Base-by-base conservation (phyloP, 2,113 vertebrate species). In the Diadophis punctatus region DNA sequence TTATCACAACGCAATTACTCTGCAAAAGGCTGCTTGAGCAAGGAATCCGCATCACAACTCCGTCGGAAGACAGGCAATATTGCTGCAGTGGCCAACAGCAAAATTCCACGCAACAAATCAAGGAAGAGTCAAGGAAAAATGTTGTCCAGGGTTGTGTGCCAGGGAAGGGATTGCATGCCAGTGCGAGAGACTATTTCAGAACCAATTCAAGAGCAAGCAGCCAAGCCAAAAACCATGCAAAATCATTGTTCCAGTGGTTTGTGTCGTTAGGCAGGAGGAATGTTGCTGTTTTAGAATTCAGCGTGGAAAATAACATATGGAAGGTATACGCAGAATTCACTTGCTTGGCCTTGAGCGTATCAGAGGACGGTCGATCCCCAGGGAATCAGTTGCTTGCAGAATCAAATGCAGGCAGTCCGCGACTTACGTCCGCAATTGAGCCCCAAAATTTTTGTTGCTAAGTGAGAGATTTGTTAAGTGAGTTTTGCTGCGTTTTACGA, bases 211-310 rank as follows among this genome's bases (percentile, higher is more conserved):
- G 94, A 95, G 93, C 94, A 92, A 95, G 95, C 94, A 95, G 93
- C 92, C 87, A 48, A 91, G 93, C 86, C 80, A 90, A n/a, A 92
- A 90, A 3, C 85, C 25, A 87, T 27, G 95, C 95, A 95, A 97
- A 97, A 94, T 93, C 92, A 94, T 91, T 93, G 4, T 94, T 95
- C 3, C 84, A 96, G 94, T 93, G 95, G 94, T 94, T 95, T 93
- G 95, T 95, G 95, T 93, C 96, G 96, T 96, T 96, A 96, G 94
- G 93, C 91, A 91, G 58, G 93, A 96, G 95, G 93, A 96, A 97
- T 95, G 95, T 60, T 94, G 92, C 93, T 92, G 92, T 95, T 95
- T 95, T 92, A 90, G 93, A 94, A 90, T 94, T 93, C 86, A 84
- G 58, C 14, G 86, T 55, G 91, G 23, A 87, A 94, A 18, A 74